Evolutionary conservation across 2,888 invertebrate genomes (phyloP), one percentile per base, ranked within the genome.

Genomic region (Teleogryllus oceanicus): DNA sequence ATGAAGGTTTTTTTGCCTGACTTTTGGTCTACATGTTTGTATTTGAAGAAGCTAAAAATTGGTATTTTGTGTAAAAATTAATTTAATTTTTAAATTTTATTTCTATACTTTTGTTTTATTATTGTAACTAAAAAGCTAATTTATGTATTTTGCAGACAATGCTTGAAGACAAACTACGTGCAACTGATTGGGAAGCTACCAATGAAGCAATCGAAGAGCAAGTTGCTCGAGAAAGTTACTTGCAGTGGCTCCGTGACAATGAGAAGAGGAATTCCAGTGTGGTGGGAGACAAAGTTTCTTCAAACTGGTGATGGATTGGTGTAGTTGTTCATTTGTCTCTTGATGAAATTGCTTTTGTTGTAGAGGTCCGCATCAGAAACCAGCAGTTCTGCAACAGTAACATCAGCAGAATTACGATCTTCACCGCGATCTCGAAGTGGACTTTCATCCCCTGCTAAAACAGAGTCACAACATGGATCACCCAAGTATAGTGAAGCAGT

Each of bases 131-230:
- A 62, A 80, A 75, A 49, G 81, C 82, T 79, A 80, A 81, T 10
- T 24, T 37, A 24, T n/a, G 20, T 11, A 18, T 37, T 83, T 83
- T 85, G 2, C 83, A 94, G 92, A 93, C 95, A 1, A 96, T 96
- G 96, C 89, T 96, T 84, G 94, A 96, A 87, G 96, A 96, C 86
- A 96, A 96, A 86, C 87, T 96, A 77, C 91, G 93, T 84, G 95
- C 95, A 82, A 95, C 96, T 11, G 96, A 96, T 87, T 96, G 95
- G 94, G 96, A 96, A 86, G 94, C 96, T 12, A 96, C 96, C 0
- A 95, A 95, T 85, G 95, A 96, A 86, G 94, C 94, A n/a, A 92
- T 96, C 80, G 94, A 95, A 85, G 94, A 96, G 85, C 95, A 95
- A 88, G 94, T 95, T 13, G 95, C 95, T 10, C 89, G 94, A 20